These are phyloP conservation scores for Callimorpha dominula DNA, from an alignment of 2,888 invertebrate genomes.

Conservation along the genomic window DNA sequence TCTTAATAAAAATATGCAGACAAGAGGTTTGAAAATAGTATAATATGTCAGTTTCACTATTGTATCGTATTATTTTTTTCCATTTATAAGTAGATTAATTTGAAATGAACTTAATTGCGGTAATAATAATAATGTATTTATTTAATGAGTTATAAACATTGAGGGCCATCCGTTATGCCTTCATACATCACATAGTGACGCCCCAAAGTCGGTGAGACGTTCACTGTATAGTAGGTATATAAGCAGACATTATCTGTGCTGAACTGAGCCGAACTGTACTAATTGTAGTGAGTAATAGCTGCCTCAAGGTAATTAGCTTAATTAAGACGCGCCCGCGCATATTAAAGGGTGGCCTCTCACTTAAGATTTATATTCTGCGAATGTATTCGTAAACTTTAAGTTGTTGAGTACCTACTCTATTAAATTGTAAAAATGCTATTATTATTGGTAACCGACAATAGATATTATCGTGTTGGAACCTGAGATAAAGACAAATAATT, in stretches of 20 bases:
- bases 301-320: constrained; percentile 52
- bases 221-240: not conserved
- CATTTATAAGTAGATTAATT: not conserved
- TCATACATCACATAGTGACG: not conserved
- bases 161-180: not conserved
- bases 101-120: not conserved
- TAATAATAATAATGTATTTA: not conserved
- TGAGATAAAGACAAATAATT: no score
- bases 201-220: not conserved
- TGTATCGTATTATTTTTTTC: not conserved
- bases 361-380: not conserved
- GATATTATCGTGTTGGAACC: not conserved
- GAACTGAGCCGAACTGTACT: constrained; percentile 31
- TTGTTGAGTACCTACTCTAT: not conserved
- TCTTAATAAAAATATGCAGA: not conserved
- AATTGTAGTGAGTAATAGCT: constrained; percentile 34
- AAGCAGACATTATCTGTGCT: constrained; percentile 1
- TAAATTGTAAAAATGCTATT: not conserved
- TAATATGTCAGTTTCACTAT: no score
- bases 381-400: not conserved
- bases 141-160: not conserved
- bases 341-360: constrained; percentile 15
- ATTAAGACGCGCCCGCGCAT: constrained; percentile 56
- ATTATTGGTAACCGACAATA: not conserved
- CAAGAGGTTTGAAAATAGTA: no score